These are phyloP conservation scores for Cyaniris semiargus DNA, from an alignment of 2,888 invertebrate genomes.

Conservation along the genomic window DNA sequence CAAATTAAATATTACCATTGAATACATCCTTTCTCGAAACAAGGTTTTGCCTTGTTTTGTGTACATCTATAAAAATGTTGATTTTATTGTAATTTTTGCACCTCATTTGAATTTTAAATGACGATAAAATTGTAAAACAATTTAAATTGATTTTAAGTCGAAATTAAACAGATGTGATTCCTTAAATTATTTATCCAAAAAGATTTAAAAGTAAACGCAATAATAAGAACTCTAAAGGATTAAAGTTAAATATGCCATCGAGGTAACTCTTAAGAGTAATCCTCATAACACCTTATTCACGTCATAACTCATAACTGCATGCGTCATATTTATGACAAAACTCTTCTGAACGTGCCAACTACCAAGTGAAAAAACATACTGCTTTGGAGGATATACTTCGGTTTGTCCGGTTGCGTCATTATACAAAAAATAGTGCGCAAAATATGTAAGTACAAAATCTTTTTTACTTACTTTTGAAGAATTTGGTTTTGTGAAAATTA, in stretches of 20 bases:
- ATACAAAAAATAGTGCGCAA: neutral
- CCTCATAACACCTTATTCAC: neutral
- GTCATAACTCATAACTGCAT: neutral
- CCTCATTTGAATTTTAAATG: neutral
- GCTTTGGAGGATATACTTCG: constrained; percentile 1
- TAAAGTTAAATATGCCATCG: neutral
- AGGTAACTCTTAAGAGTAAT: neutral
- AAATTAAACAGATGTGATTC: neutral
- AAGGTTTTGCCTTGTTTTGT: neutral
- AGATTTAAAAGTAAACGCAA: neutral
- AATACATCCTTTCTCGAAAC: neutral
- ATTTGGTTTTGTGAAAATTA: neutral
- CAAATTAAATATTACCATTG: neutral
- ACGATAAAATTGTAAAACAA: neutral
- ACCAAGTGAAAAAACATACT: neutral
- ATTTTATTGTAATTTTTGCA: constrained; percentile 8
- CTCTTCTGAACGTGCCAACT: neutral
- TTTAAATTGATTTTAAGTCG: neutral
- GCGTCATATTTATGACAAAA: constrained; percentile 8
- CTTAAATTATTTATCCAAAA: neutral
- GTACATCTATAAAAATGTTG: neutral
- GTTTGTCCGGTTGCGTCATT: constrained; percentile 28
- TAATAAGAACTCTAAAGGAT: neutral
- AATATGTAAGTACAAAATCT: constrained; percentile 1
- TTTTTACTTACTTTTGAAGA: neutral